Conservation (phyloP, 2,113 vertebrate species). For the Danio rerio region GRCz12tu NC_133185.1:34188501-34189000, state of each 20-base stretch:
- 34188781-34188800: background rate
- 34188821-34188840: background rate
- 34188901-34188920: background rate
- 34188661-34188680: conserved; percentile 52
- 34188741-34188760: background rate
- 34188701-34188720: conserved; percentile 13
- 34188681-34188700: conserved; percentile 44
- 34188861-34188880: background rate
- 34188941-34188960: background rate
- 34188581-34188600: conserved; percentile 59
- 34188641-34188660: conserved; percentile 36
- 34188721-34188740: background rate
- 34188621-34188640: conserved; percentile 28
- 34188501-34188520: background rate
- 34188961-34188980: background rate
- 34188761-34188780: background rate
- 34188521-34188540: background rate
- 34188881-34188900: background rate
- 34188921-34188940: background rate
- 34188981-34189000: conserved; percentile 4
- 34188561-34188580: conserved; percentile 55
- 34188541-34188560: conserved; percentile 43
- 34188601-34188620: conserved; percentile 63
- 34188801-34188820: background rate
- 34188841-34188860: background rate